phyloP scores from a whole-genome alignment of 2,888 invertebrate species.

The Beris chalybata region DNA sequence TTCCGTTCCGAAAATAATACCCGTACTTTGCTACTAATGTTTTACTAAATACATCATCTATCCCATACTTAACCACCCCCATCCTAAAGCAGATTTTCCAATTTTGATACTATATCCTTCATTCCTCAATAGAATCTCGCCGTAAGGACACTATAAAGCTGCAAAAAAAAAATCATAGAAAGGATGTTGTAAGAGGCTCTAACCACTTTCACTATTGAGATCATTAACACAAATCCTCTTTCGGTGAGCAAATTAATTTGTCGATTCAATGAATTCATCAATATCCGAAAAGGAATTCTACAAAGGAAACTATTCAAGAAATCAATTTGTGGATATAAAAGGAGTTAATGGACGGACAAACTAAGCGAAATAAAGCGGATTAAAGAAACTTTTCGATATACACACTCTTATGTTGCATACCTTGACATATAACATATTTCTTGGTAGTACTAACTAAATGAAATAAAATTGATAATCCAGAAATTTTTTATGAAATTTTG shows the following conservation, averaged over 20 bases:
- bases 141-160: no score
- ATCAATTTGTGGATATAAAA: conserved; percentile 26
- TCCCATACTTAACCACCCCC: no score
- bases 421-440: no score
- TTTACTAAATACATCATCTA: no score
- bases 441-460: no score
- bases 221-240: conserved; percentile 29
- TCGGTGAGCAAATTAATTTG: conserved; percentile 29
- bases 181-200: not conserved
- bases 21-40: no score
- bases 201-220: not conserved
- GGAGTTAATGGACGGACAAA: conserved; percentile 18
- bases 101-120: not conserved
- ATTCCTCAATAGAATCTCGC: no score
- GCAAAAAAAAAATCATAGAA: not conserved
- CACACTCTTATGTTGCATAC: no score
- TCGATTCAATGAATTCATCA: conserved; percentile 25
- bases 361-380: not conserved
- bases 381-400: not conserved
- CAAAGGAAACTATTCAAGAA: not conserved
- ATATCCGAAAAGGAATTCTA: not conserved
- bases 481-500: no score
- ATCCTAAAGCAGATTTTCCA: not conserved
- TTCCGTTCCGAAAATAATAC: no score
- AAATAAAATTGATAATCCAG: no score